phyloP scores from a whole-genome alignment of 2,113 vertebrate genomes.

The Pelecanoides urinatrix region DNA sequence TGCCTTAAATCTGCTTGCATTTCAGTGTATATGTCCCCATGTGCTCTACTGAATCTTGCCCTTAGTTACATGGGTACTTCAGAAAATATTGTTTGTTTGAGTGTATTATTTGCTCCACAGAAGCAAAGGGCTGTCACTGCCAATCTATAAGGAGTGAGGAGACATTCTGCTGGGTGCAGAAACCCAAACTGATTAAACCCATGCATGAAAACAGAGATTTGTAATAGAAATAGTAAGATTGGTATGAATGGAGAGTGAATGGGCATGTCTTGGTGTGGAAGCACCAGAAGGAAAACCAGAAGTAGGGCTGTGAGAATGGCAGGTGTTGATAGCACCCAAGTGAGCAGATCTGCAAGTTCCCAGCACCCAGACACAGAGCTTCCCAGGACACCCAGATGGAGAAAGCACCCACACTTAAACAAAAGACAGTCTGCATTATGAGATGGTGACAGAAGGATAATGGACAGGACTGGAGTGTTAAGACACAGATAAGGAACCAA shows the following conservation, averaged over 20 bases:
- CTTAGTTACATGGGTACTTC: neutral
- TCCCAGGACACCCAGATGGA: neutral
- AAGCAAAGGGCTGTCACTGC: neutral
- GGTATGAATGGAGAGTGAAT: neutral
- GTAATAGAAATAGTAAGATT: neutral
- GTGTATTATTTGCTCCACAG: neutral
- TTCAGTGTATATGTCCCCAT: neutral
- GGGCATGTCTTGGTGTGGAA: neutral
- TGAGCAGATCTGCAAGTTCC: neutral
- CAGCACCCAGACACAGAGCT: neutral
- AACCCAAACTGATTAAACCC: neutral
- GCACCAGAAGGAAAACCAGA: neutral
- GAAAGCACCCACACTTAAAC: neutral
- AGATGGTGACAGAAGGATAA: neutral
- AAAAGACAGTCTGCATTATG: neutral
- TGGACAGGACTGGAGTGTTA: neutral
- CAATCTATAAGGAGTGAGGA: neutral
- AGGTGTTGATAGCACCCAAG: neutral
- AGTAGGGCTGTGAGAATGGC: neutral
- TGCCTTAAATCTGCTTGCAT: neutral
- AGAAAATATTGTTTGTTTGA: neutral
- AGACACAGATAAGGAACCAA: neutral
- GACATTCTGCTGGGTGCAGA: neutral
- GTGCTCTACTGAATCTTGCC: neutral
- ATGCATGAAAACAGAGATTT: neutral